Conservation (phyloP, 1,140 invertebrate genomes). For the Nixonia krombeini region DNA sequence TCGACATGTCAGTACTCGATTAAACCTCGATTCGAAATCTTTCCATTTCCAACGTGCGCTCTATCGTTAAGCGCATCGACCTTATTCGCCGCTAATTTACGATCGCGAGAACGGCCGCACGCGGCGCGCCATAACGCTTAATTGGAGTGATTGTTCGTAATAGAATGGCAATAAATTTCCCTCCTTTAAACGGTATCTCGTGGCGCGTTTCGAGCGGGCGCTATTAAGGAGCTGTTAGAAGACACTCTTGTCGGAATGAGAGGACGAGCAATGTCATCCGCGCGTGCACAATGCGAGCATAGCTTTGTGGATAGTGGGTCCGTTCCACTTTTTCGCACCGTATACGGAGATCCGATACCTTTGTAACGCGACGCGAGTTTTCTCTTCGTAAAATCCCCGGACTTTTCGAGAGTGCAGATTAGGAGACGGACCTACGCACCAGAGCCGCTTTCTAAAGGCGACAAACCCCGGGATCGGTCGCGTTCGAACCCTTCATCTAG, state of each 20-base stretch:
- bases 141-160: constrained; percentile 43
- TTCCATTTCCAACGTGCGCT: no score
- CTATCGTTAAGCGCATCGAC: constrained; percentile 14
- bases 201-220: constrained; percentile 12
- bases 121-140: constrained; percentile 22
- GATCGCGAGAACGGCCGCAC: constrained; percentile 15
- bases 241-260: constrained; percentile 23
- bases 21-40: no score
- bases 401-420: constrained; percentile 1
- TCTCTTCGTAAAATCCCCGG: constrained; percentile 56
- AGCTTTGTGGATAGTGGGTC: constrained; percentile 48
- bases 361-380: constrained; percentile 47
- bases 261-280: constrained; percentile 33
- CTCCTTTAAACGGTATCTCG: constrained; percentile 21
- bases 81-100: constrained; percentile 25
- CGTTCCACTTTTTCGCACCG: constrained; percentile 62
- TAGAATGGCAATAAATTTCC: constrained; percentile 38
- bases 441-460: constrained; percentile 59
- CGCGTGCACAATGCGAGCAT: constrained; percentile 35
- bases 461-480: constrained; percentile 51
- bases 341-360: constrained; percentile 52
- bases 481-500: constrained; percentile 37
- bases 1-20: no score
- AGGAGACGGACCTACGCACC: constrained; percentile 1
- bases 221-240: constrained; percentile 43